Conservation (phyloP, 2,888 invertebrate genomes). For the Bembecia ichneumoniformis region DNA sequence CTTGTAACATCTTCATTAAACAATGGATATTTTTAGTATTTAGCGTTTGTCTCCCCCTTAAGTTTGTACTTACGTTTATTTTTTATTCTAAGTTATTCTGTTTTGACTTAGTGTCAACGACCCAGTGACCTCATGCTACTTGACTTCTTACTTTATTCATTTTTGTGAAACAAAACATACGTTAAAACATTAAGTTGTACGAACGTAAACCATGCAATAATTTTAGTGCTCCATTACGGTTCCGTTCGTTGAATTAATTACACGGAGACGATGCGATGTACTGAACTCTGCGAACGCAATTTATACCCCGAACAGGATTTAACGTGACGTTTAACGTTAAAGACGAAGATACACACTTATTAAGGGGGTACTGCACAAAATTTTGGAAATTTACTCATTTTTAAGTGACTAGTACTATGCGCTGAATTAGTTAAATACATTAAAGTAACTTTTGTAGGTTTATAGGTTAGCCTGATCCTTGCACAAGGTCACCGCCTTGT, state of each 20-base stretch:
- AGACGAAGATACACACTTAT: conserved; percentile 12
- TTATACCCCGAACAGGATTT: conserved; percentile 17
- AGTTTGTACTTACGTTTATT: no score
- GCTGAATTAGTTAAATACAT: no score
- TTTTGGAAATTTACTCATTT: no score
- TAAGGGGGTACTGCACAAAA: no score
- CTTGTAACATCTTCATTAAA: no score
- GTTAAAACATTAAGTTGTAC: neutral
- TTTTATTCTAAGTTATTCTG: no score
- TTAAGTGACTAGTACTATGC: no score
- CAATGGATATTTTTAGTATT: no score
- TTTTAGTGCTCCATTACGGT: conserved; percentile 1
- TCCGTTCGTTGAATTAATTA: conserved; percentile 26
- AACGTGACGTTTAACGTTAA: conserved; percentile 19
- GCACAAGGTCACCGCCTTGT: no score
- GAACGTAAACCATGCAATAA: neutral
- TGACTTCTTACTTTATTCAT: neutral
- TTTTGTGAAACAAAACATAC: neutral
- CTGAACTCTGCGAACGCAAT: conserved; percentile 21
- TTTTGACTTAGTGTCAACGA: neutral
- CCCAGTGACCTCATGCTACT: neutral
- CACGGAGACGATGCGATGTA: conserved; percentile 20
- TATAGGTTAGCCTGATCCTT: no score
- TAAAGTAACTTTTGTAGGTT: no score
- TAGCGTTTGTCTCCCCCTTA: no score